These are phyloP conservation scores for Galbula dea DNA, from an alignment of 2,113 vertebrate species.

Conservation along the genomic window DNA sequence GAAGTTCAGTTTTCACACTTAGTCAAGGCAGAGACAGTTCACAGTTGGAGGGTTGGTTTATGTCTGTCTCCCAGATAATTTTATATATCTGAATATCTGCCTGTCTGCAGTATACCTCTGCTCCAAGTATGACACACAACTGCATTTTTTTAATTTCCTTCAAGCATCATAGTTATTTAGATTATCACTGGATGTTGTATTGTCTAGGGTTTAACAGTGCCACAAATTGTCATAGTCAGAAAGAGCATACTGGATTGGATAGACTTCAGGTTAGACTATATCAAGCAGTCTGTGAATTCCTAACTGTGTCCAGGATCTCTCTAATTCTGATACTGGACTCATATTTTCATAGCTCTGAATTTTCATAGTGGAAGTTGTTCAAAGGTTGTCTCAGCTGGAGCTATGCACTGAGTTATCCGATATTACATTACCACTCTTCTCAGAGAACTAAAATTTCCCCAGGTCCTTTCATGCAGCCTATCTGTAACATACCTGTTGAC, in stretches of 20 bases:
- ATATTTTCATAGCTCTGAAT: background rate
- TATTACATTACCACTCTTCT: conserved; percentile 15
- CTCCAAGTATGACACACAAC: background rate
- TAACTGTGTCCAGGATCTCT: background rate
- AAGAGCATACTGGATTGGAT: background rate
- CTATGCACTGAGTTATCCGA: background rate
- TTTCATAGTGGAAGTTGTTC: background rate
- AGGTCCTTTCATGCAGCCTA: conserved; percentile 30
- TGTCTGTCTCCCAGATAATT: background rate
- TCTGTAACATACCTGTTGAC: conserved; percentile 59
- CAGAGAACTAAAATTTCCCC: conserved; percentile 39
- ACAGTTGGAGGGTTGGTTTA: background rate
- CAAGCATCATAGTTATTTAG: background rate
- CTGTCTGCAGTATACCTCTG: background rate
- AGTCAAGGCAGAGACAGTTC: background rate
- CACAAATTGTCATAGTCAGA: background rate
- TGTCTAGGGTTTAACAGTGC: background rate
- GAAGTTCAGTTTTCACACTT: background rate
- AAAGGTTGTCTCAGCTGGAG: background rate
- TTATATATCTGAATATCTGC: background rate
- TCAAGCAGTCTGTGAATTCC: background rate
- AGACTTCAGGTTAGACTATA: background rate
- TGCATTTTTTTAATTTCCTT: background rate
- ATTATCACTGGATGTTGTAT: background rate
- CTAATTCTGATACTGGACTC: background rate